Percentiles rank a stretch among this genome's conserved stretches.
These are phyloP conservation scores for Pandion haliaetus DNA, from an alignment of 2,113 vertebrate species.

Conservation along the genomic window DNA sequence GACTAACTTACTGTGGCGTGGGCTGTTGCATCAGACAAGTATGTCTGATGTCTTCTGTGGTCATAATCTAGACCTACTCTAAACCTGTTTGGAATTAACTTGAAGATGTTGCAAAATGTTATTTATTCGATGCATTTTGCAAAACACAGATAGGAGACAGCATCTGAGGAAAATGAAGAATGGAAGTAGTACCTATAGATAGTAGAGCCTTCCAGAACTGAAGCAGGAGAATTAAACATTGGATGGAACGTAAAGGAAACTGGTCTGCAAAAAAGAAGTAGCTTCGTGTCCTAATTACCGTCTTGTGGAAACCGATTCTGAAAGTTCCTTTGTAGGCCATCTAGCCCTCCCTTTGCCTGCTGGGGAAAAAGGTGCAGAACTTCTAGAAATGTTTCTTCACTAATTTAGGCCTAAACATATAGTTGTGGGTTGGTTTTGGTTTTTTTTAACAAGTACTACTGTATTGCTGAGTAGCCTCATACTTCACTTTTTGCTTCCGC, in stretches of 20 bases:
- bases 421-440: not conserved
- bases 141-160: not conserved
- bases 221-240: not conserved
- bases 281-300: not conserved
- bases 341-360: not conserved
- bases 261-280: not conserved
- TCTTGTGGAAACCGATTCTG: not conserved
- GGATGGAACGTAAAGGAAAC: not conserved
- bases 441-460: not conserved
- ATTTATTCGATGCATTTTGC: not conserved
- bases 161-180: not conserved
- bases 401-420: not conserved
- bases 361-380: not conserved
- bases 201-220: not conserved
- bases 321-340: not conserved
- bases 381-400: not conserved
- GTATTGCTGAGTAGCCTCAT: not conserved
- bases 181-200: not conserved
- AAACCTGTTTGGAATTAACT: not conserved
- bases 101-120: not conserved
- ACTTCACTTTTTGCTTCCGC: not conserved
- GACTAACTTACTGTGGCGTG: not conserved
- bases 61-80: not conserved
- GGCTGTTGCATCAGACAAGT: not conserved
- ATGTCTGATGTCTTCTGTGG: not conserved